Conservation (phyloP, 2,797 vertebrate species). For the Otolemur crassicaudatus region DNA sequence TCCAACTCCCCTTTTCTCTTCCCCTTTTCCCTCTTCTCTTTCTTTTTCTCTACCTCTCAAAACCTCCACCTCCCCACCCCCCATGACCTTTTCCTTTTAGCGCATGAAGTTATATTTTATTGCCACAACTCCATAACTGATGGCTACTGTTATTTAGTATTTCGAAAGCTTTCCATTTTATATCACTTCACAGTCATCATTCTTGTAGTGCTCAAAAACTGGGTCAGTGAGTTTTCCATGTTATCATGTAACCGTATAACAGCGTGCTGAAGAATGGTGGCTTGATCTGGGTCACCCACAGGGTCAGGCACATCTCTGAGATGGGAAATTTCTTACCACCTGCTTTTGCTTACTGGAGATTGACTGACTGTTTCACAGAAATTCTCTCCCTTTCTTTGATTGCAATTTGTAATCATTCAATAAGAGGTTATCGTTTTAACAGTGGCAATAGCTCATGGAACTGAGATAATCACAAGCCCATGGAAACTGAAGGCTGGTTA, state of each 20-base stretch:
- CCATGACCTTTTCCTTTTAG: background rate
- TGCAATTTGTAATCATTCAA: constrained; percentile 25
- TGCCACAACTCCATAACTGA: background rate
- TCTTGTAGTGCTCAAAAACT: constrained; percentile 4
- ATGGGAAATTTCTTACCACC: background rate
- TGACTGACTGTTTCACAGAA: background rate
- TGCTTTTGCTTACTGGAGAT: background rate
- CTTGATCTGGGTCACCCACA: background rate
- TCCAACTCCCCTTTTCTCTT: background rate
- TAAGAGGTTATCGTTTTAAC: background rate
- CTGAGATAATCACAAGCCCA: constrained; percentile 13
- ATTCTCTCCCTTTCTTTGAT: background rate
- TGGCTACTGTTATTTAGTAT: background rate
- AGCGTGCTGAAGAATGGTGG: background rate
- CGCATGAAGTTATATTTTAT: constrained; percentile 12
- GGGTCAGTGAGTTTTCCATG: constrained; percentile 9
- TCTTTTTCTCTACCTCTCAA: background rate
- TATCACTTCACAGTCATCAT: background rate
- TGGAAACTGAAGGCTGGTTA: background rate
- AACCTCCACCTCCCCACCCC: background rate
- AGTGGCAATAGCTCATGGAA: background rate
- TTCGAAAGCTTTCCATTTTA: background rate
- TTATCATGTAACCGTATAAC: background rate
- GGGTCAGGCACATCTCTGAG: background rate
- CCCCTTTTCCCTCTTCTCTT: background rate